A percentile compares a stretch with the other conserved stretches of the same genome.
These are phyloP conservation scores for Phrynosoma blainvillii DNA, from an alignment of 2,113 vertebrate species.

Conservation along the genomic window DNA sequence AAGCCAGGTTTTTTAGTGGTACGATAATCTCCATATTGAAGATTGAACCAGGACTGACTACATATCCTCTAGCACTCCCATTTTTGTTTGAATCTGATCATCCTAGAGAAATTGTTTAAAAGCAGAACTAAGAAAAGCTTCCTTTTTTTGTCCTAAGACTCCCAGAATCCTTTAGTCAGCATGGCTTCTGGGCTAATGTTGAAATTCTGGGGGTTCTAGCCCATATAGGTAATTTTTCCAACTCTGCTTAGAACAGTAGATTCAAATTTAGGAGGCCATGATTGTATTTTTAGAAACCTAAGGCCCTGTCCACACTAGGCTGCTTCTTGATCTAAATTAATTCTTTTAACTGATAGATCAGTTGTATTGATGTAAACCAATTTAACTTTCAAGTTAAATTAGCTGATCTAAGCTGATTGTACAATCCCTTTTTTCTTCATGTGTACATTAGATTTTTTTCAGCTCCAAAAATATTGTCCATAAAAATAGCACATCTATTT, in stretches of 20 bases:
- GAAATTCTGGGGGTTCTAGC: too few relatives aligned
- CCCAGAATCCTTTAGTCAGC: not conserved
- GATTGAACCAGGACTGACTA: too few relatives aligned
- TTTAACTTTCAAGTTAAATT: constrained; percentile 25
- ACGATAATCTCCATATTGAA: too few relatives aligned
- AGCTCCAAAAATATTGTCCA: not conserved
- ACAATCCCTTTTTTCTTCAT: not conserved
- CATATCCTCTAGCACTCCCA: too few relatives aligned
- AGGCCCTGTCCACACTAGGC: not conserved
- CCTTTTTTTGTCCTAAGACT: not conserved
- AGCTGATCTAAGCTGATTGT: constrained; percentile 9
- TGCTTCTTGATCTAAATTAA: constrained; percentile 27
- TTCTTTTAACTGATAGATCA: constrained; percentile 22
- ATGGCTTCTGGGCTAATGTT: not conserved
- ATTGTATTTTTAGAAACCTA: not conserved
- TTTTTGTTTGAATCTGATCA: not conserved
- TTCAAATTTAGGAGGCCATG: not conserved
- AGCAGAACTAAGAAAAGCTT: not conserved
- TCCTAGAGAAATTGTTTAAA: not conserved
- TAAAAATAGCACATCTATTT: constrained; percentile 4
- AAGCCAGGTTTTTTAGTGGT: too few relatives aligned
- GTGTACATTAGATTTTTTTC: not conserved
- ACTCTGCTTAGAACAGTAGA: not conserved
- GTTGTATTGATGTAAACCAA: constrained; percentile 8
- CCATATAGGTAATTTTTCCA: not conserved